A percentile compares a stretch with the other conserved stretches of the same genome.
Evolutionary conservation across 2,113 vertebrate species (phyloP).

Genomic region (Chloropsis cyanopogon): DNA sequence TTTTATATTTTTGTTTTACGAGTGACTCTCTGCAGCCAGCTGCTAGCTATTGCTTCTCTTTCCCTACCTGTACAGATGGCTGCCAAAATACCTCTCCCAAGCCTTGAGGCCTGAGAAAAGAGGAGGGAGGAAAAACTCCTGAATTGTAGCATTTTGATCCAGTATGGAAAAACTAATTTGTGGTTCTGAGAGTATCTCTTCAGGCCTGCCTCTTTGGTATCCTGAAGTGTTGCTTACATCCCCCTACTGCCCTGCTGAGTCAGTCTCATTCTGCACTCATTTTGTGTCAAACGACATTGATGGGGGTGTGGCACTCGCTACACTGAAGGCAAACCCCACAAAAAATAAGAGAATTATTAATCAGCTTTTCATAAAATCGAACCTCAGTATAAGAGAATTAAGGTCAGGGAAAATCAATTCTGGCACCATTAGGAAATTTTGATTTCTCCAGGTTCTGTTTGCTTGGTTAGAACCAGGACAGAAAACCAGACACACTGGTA

Average conservation of each 20-base stretch:
- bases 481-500: neutral
- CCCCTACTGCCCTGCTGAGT: accelerated
- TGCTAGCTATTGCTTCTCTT: neutral
- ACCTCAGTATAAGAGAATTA: neutral
- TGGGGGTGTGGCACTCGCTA: accelerated
- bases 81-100: neutral
- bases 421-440: neutral
- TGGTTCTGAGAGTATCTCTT: neutral
- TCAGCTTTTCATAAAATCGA: neutral
- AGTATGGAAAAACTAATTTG: accelerated
- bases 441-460: neutral
- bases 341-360: neutral
- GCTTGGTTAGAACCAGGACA: neutral
- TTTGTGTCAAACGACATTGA: neutral
- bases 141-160: neutral
- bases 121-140: neutral
- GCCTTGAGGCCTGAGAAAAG: neutral
- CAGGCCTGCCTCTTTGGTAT: neutral
- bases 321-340: neutral
- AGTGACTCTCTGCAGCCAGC: neutral
- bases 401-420: neutral
- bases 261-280: neutral
- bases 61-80: neutral
- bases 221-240: neutral
- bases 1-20: neutral